Evolutionary conservation across 1,140 invertebrate species (phyloP).

Genomic region (Pachyrhynchus sulphureomaculatus): DNA sequence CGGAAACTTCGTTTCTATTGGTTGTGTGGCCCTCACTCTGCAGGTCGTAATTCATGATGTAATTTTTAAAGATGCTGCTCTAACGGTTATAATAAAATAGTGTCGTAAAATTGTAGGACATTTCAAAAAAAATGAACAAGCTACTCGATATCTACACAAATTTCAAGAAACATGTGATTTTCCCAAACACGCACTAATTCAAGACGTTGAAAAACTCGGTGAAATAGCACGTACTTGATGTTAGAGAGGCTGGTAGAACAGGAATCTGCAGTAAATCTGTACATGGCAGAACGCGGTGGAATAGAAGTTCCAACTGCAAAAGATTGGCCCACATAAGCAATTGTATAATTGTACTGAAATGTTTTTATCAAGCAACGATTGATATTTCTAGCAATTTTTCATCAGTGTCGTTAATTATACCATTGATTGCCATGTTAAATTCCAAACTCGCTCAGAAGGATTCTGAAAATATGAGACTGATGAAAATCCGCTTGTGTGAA

Average conservation of each 20-base stretch:
- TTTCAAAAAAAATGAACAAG: neutral
- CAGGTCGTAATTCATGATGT: too few species aligned
- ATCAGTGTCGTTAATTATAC: too few species aligned
- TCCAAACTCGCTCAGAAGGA: too few species aligned
- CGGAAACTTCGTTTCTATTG: too few species aligned
- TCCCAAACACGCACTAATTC: neutral
- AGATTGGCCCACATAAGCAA: neutral
- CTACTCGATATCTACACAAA: neutral
- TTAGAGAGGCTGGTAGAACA: too few species aligned
- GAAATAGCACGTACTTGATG: too few species aligned
- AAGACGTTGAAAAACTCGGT: neutral
- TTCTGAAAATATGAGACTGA: too few species aligned
- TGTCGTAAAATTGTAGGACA: neutral
- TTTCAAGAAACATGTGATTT: slow-evolving; percentile 1
- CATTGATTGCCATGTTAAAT: too few species aligned
- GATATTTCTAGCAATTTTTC: neutral
- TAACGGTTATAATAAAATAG: neutral
- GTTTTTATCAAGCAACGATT: neutral
- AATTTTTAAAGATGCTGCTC: too few species aligned
- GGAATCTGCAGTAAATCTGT: neutral
- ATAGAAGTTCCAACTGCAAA: neutral
- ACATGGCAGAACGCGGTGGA: neutral
- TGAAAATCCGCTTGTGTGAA: too few species aligned
- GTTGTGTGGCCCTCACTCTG: too few species aligned
- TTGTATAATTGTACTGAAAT: neutral